Conservation (phyloP, 2,888 invertebrate genomes). For the Graphium colonna region DNA sequence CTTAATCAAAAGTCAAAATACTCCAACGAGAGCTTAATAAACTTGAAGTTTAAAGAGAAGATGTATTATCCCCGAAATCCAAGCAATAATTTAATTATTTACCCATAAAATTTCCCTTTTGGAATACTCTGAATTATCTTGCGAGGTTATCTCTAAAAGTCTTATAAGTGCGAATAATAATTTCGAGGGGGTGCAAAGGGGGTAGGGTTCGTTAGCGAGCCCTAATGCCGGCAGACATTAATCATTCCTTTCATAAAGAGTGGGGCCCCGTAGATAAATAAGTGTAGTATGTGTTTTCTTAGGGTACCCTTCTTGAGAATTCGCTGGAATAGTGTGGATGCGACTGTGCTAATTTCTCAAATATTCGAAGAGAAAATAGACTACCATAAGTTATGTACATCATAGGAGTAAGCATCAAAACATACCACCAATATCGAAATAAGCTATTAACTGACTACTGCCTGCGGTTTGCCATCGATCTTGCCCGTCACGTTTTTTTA, state of each 20-base stretch:
- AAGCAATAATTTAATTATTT: constrained; percentile 21
- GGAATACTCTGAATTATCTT: constrained; percentile 30
- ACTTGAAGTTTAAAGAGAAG: not conserved
- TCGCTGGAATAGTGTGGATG: constrained; percentile 43
- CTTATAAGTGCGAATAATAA: constrained; percentile 78
- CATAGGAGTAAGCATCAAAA: too few relatives aligned
- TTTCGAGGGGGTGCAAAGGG: constrained; percentile 44
- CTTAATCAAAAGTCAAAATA: not conserved
- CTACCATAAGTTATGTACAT: too few relatives aligned
- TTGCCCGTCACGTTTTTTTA: too few relatives aligned
- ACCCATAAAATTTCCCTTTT: constrained; percentile 21
- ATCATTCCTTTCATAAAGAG: constrained; percentile 81
- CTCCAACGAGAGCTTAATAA: not conserved
- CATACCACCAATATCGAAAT: too few relatives aligned
- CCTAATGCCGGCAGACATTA: constrained; percentile 79
- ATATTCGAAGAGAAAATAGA: too few relatives aligned
- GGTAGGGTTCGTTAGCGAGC: constrained; percentile 63
- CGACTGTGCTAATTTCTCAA: constrained; percentile 19
- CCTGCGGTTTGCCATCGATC: too few relatives aligned
- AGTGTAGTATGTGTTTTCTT: constrained; percentile 80
- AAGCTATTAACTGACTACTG: too few relatives aligned
- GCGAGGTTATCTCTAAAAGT: constrained; percentile 57
- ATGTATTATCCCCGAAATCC: not conserved
- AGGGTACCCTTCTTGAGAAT: constrained; percentile 73
- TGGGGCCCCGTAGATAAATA: constrained; percentile 77